Conservation (phyloP, 2,888 invertebrate species). For the Augiades crinisus region DNA sequence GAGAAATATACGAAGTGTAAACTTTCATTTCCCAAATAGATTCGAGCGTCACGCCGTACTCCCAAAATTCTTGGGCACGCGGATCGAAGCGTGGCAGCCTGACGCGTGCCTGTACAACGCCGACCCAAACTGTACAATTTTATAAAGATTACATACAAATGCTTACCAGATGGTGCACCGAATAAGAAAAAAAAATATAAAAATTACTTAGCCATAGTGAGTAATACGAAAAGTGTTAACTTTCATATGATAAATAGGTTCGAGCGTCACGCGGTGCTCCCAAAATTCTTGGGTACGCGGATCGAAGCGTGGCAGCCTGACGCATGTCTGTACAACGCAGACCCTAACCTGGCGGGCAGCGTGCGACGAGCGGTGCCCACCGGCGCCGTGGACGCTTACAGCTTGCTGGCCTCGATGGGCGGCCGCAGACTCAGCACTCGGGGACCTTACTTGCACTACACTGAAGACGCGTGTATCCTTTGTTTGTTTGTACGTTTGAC, state of each 20-base stretch:
- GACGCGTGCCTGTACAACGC: slow-evolving; percentile 96
- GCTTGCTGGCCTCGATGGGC: slow-evolving; percentile 94
- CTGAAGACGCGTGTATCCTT: slow-evolving; percentile 98
- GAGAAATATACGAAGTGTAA: no score
- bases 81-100: slow-evolving; percentile 93
- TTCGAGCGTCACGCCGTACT: slow-evolving; percentile 97
- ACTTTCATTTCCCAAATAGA: no score
- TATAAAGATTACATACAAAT: no score
- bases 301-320: slow-evolving; percentile 93
- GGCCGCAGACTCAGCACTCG: slow-evolving; percentile 89
- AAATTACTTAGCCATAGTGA: no score
- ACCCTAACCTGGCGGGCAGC: slow-evolving; percentile 91
- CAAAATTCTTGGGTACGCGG: slow-evolving; percentile 93
- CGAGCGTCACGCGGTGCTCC: slow-evolving; percentile 96
- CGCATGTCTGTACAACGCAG: slow-evolving; percentile 96
- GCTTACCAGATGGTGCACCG: no score
- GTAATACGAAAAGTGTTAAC: no score
- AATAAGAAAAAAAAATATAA: no score
- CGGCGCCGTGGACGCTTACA: slow-evolving; percentile 90
- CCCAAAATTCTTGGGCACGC: slow-evolving; percentile 93
- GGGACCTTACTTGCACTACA: slow-evolving; percentile 90
- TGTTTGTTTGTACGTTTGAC: slow-evolving; percentile 20
- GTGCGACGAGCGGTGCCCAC: slow-evolving; percentile 92
- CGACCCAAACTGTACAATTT: no score
- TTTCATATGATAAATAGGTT: no score